These are phyloP conservation scores for Melanotus villosus DNA, from an alignment of 2,888 invertebrate genomes.

Conservation along the genomic window DNA sequence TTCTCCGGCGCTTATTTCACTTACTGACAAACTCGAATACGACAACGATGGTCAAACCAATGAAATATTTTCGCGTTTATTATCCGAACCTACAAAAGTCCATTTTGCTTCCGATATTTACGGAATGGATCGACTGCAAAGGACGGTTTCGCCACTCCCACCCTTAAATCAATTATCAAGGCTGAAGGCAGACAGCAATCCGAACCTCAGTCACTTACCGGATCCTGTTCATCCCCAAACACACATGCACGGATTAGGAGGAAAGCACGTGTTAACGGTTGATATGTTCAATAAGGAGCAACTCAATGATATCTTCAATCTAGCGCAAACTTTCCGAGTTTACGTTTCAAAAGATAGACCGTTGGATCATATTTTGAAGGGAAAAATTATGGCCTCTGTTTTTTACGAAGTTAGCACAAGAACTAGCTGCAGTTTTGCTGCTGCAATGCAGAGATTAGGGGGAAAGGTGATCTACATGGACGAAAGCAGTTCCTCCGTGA, in stretches of 20 bases:
- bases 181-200: constrained; percentile 63
- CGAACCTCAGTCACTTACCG: constrained; percentile 57
- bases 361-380: constrained; percentile 88
- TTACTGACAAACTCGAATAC: constrained; percentile 56
- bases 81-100: constrained; percentile 69
- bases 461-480: constrained; percentile 94
- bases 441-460: constrained; percentile 97
- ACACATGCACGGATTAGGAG: constrained; percentile 72
- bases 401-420: constrained; percentile 99
- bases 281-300: constrained; percentile 90
- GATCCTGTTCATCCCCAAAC: constrained; percentile 49
- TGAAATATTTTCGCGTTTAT: constrained; percentile 70
- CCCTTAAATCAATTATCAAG: constrained; percentile 53
- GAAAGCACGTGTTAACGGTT: constrained; percentile 88
- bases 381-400: constrained; percentile 95
- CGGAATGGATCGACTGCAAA: constrained; percentile 17
- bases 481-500: constrained; percentile 90
- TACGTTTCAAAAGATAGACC: constrained; percentile 87
- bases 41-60: constrained; percentile 71
- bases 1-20: constrained; percentile 60
- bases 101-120: constrained; percentile 70
- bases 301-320: constrained; percentile 93
- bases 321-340: constrained; percentile 89
- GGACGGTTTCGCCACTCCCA: constrained; percentile 59
- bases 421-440: constrained; percentile 95